phyloP scores from a whole-genome alignment of 2,113 vertebrate genomes.

The mouse (Mus musculus) region GRCm39 chr3:80641501-80642000 shows the following conservation, averaged over 20 bases:
- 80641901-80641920: not conserved
- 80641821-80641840: not conserved
- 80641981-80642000: not conserved
- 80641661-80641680: not conserved
- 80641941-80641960: not conserved
- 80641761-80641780: not conserved
- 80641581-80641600: not conserved
- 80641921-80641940: not conserved
- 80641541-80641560: not conserved
- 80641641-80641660: not conserved
- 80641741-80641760: not conserved
- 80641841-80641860: constrained; percentile 14
- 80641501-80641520: not conserved
- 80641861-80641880: not conserved
- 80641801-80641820: not conserved
- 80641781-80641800: not conserved
- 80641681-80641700: not conserved
- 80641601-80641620: not conserved
- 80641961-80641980: not conserved
- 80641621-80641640: not conserved
- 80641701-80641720: not conserved
- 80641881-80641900: not conserved
- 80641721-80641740: not conserved
- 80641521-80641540: not conserved
- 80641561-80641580: not conserved